Percentiles rank a stretch among this genome's conserved stretches.
phyloP scores from a whole-genome alignment of 2,888 invertebrate genomes.

The Heliconius cydno region DNA sequence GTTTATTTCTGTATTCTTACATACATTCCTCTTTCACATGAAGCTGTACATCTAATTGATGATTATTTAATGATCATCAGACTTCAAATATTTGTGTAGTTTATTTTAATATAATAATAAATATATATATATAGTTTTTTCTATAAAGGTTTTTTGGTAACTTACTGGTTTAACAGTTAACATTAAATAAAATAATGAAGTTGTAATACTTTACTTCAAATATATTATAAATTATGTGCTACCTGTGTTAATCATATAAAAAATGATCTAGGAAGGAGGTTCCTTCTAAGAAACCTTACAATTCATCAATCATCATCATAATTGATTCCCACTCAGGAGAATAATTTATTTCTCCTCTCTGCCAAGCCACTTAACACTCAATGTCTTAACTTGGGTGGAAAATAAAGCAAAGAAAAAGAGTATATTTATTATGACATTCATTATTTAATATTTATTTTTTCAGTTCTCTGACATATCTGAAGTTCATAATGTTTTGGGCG shows the following conservation, averaged over 20 bases:
- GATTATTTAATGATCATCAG: neutral
- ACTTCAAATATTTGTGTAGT: neutral
- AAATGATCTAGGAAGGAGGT: too few species aligned
- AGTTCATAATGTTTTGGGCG: slow-evolving; percentile 97
- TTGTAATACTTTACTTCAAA: neutral
- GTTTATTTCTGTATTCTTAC: neutral
- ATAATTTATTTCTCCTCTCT: too few species aligned
- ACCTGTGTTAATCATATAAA: too few species aligned
- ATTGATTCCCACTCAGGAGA: too few species aligned
- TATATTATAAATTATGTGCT: neutral
- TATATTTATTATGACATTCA: neutral
- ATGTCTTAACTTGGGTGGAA: neutral
- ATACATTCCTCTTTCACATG: neutral
- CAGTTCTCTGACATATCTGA: slow-evolving; percentile 97
- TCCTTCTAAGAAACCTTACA: too few species aligned
- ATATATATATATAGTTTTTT: neutral
- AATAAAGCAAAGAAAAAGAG: neutral
- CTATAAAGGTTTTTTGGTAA: too few species aligned
- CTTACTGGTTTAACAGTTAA: too few species aligned
- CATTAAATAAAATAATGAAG: neutral
- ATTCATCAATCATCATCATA: too few species aligned
- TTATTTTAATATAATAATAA: neutral
- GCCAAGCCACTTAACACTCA: too few species aligned
- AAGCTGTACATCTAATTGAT: neutral
- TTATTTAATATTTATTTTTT: slow-evolving; percentile 62